Conservation (phyloP, 2,888 invertebrate species). For the Eupithecia centaureata region DNA sequence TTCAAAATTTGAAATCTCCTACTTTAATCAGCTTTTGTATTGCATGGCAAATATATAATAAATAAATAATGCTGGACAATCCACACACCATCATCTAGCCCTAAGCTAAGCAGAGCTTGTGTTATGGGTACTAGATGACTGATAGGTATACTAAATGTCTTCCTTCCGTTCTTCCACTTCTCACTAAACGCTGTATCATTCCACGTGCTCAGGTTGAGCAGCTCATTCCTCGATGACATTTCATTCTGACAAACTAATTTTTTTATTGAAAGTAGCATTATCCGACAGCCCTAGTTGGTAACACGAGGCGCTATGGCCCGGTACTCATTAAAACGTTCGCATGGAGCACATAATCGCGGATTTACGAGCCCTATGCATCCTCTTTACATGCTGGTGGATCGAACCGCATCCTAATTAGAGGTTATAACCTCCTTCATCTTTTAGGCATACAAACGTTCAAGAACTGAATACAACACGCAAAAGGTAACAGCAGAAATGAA, state of each 20-base stretch:
- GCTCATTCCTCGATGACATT: too few species aligned
- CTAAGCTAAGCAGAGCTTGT: too few species aligned
- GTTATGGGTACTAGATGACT: too few species aligned
- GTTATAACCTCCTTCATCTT: slow-evolving; percentile 12
- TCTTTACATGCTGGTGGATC: slow-evolving; percentile 35
- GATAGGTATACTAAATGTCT: too few species aligned
- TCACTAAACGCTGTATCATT: not conserved
- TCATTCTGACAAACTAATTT: not conserved
- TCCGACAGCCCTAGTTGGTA: slow-evolving; percentile 40
- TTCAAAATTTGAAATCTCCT: not conserved
- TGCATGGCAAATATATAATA: not conserved
- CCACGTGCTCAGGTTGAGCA: not conserved
- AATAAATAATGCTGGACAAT: too few species aligned
- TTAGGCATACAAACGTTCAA: not conserved
- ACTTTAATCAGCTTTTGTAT: not conserved
- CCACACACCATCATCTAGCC: too few species aligned
- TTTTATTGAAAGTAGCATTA: not conserved
- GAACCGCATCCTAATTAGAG: slow-evolving; percentile 50
- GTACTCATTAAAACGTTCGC: slow-evolving; percentile 60
- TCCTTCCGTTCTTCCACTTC: not conserved
- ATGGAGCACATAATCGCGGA: slow-evolving; percentile 57
- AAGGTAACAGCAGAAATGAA: not conserved
- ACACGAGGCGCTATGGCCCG: slow-evolving; percentile 31
- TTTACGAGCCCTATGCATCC: slow-evolving; percentile 51
- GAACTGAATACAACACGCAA: not conserved